Evolutionary conservation across 2,113 vertebrate genomes (phyloP), one percentile per base, ranked within the genome.

Genomic region (Melanotaenia duboulayi): DNA sequence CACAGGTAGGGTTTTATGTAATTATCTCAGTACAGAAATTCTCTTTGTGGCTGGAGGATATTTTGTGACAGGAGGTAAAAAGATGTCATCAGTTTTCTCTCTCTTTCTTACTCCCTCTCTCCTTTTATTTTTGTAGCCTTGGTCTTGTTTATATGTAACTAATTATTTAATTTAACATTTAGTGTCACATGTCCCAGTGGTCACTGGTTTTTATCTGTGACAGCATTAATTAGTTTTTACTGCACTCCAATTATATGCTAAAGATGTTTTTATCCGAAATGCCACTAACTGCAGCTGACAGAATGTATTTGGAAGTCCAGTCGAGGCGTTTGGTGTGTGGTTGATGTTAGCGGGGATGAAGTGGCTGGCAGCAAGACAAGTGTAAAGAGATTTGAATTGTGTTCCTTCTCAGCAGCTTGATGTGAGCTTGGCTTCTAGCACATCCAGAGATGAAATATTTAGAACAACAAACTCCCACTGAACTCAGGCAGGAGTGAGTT

Each of bases 101-200:
- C 17, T 14, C 14, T 40, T 11, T 9, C 12, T 40, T n/a, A n/a
- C n/a, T n/a, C n/a, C n/a, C n/a, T 49, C 24, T 63, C 59, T 46
- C 48, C 39, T 65, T 57, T 17, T 11, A 55, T 46, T 74, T 39
- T 52, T 58, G 78, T 19, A 3, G 39, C 52, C 63, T 24, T 65
- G 69, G 65, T 28, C 6, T 59, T 57, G 39, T 61, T 71, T 28
- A 55, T 22, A 55, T 9, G 8, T 51, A 59, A 65, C 64, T 73
- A 78, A 89, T 81, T 51, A 85, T 84, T 87, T 75, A 25, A 78
- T 79, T 76, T 83, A 37, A 74, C 60, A 67, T 85, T 81, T 68
- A 54, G 68, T 63, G 59, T 66, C 71, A 68, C 71, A 57, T 62
- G 58, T 79, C 65, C 46, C 82, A 39, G 24, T 71, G 80, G 81